phyloP scores from a whole-genome alignment of 2,113 vertebrate genomes.

The Callospermophilus lateralis region DNA sequence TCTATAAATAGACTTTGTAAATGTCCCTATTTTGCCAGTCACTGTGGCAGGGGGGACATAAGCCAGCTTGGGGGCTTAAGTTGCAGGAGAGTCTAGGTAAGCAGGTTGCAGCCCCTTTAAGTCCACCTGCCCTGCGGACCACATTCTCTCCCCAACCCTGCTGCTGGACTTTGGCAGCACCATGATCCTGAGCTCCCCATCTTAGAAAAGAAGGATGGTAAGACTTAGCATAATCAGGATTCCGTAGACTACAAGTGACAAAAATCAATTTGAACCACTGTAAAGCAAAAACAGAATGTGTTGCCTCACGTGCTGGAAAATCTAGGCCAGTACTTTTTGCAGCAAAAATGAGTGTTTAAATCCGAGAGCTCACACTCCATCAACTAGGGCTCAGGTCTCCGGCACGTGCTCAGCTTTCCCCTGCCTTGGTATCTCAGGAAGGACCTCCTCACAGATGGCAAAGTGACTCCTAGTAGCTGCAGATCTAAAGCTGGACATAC shows the following conservation, averaged over 20 bases:
- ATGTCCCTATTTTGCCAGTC: background rate
- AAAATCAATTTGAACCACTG: background rate
- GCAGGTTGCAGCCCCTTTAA: background rate
- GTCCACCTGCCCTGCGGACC: background rate
- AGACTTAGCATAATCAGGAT: background rate
- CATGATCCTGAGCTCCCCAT: background rate
- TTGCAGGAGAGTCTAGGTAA: background rate
- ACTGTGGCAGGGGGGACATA: background rate
- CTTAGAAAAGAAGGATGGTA: background rate
- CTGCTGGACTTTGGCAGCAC: background rate
- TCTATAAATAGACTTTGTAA: background rate
- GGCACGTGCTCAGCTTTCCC: background rate
- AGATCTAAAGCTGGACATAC: background rate
- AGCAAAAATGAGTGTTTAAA: background rate
- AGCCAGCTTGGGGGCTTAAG: background rate
- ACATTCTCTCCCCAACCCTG: background rate
- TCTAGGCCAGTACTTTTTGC: too few relatives aligned
- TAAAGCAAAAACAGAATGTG: background rate
- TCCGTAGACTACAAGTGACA: background rate
- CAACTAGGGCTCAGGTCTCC: background rate
- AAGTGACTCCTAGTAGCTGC: background rate
- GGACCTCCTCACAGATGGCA: background rate
- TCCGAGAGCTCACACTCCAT: background rate
- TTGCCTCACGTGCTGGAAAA: background rate
- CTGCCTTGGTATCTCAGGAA: background rate